phyloP scores from a whole-genome alignment of 2,113 vertebrate species.

The Perca fluviatilis region DNA sequence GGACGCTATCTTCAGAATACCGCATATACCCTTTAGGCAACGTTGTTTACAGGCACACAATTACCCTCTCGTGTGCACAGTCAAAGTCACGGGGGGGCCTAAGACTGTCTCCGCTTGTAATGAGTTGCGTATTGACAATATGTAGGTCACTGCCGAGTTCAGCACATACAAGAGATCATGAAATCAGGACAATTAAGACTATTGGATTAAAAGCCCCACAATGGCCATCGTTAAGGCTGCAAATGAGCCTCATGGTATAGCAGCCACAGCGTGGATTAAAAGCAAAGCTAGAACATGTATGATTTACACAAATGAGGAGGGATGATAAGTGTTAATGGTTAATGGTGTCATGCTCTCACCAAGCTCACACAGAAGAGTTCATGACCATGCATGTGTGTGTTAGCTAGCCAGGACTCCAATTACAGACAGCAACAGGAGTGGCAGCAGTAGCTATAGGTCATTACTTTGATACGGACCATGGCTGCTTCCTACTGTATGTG shows the following conservation, averaged over 20 bases:
- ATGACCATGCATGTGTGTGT: slow-evolving; percentile 31
- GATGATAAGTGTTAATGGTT: slow-evolving; percentile 40
- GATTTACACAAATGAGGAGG: slow-evolving; percentile 42
- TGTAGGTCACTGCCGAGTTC: slow-evolving; percentile 48
- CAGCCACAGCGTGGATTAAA: slow-evolving; percentile 27
- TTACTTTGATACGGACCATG: slow-evolving; percentile 72
- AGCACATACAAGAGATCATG: slow-evolving; percentile 22
- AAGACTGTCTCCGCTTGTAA: slow-evolving; percentile 34
- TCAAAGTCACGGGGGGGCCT: slow-evolving; percentile 29
- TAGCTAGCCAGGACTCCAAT: slow-evolving; percentile 62
- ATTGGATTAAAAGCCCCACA: slow-evolving; percentile 24
- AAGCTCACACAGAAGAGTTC: slow-evolving; percentile 1
- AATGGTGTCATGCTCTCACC: too few species aligned
- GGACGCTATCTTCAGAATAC: slow-evolving; percentile 32
- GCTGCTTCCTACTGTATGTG: slow-evolving; percentile 68
- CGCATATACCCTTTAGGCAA: slow-evolving; percentile 36
- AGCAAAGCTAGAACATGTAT: neutral
- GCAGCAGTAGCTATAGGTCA: slow-evolving; percentile 77
- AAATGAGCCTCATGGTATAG: slow-evolving; percentile 19
- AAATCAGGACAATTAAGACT: slow-evolving; percentile 43
- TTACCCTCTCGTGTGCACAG: slow-evolving; percentile 34
- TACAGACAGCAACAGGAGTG: slow-evolving; percentile 70
- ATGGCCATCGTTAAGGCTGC: slow-evolving; percentile 22
- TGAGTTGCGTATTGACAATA: slow-evolving; percentile 50
- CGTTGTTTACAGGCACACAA: slow-evolving; percentile 35